phyloP scores from a whole-genome alignment of 2,113 vertebrate genomes.

The Orcinus orca region DNA sequence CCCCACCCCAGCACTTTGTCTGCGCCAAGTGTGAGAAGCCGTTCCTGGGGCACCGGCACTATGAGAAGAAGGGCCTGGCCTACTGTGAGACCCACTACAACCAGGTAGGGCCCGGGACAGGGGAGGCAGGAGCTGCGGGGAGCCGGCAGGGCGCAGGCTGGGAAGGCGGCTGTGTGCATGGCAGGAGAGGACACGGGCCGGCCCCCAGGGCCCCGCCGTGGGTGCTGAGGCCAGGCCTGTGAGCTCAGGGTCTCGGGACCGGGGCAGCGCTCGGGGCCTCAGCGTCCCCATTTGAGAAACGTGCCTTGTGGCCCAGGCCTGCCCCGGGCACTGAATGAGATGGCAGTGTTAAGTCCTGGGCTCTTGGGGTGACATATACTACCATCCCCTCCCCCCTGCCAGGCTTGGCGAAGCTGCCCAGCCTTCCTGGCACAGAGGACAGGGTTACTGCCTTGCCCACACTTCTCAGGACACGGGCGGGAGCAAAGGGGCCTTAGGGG shows the following conservation, averaged over 20 bases:
- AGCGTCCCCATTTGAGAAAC: neutral
- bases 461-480: neutral
- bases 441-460: fast-evolving
- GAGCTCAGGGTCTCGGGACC: too few species aligned
- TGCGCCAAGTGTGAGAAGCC: slow-evolving; percentile 89
- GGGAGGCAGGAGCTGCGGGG: fast-evolving
- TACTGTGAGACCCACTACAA: slow-evolving; percentile 89
- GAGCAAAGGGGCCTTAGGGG: neutral
- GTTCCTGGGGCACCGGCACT: slow-evolving; percentile 86
- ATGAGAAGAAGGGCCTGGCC: slow-evolving; percentile 87
- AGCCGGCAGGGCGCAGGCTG: fast-evolving
- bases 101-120: slow-evolving; percentile 76
- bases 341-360: neutral
- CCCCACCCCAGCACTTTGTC: slow-evolving; percentile 83
- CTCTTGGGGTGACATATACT: neutral
- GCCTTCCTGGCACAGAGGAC: neutral
- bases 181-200: too few species aligned
- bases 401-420: too few species aligned
- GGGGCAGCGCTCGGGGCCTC: neutral
- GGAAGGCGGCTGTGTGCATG: too few species aligned
- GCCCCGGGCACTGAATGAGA: neutral
- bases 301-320: too few species aligned
- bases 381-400: too few species aligned
- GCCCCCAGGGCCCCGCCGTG: neutral
- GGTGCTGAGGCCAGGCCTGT: too few species aligned